Percentiles rank a stretch among this genome's conserved stretches.
These are phyloP conservation scores for Gastrophysa polygoni DNA, from an alignment of 2,888 invertebrate genomes.

Conservation along the genomic window DNA sequence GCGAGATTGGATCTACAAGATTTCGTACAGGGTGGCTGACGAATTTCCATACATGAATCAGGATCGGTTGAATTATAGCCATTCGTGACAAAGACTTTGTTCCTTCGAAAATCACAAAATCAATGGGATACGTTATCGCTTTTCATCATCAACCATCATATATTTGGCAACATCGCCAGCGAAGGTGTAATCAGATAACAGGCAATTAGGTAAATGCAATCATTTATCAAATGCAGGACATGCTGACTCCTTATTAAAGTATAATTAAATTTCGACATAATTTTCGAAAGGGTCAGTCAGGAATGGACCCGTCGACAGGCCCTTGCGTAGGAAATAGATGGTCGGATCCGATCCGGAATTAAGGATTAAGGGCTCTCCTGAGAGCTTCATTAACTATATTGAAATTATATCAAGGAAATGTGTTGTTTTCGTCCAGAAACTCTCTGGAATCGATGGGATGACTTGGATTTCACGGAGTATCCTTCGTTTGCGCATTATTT, in stretches of 20 bases:
- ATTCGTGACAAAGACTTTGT: too few species aligned
- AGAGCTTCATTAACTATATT: slow-evolving; percentile 38
- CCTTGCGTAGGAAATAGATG: slow-evolving; percentile 40
- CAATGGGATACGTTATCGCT: too few species aligned
- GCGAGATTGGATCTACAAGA: too few species aligned
- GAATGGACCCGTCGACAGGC: slow-evolving; percentile 35
- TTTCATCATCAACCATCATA: too few species aligned
- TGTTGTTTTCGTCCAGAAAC: slow-evolving; percentile 18
- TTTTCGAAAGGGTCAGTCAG: slow-evolving; percentile 52
- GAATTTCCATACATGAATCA: too few species aligned
- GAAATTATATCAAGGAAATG: slow-evolving; percentile 31
- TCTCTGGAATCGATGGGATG: slow-evolving; percentile 3
- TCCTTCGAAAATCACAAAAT: too few species aligned
- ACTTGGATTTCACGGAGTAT: too few species aligned
- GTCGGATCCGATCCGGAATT: slow-evolving; percentile 33
- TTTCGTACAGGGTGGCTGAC: too few species aligned
- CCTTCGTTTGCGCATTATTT: too few species aligned
- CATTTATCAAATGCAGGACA: slow-evolving; percentile 55
- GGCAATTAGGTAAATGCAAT: slow-evolving; percentile 59
- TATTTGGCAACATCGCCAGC: too few species aligned
- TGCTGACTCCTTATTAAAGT: slow-evolving; percentile 53
- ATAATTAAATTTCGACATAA: slow-evolving; percentile 57
- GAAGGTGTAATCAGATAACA: slow-evolving; percentile 57
- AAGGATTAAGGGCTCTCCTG: slow-evolving; percentile 28
- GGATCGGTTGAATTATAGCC: too few species aligned